A percentile compares a stretch with the other conserved stretches of the same genome.
Evolutionary conservation across 2,113 vertebrate genomes (phyloP).

Genomic region (Podocnemis expansa): DNA sequence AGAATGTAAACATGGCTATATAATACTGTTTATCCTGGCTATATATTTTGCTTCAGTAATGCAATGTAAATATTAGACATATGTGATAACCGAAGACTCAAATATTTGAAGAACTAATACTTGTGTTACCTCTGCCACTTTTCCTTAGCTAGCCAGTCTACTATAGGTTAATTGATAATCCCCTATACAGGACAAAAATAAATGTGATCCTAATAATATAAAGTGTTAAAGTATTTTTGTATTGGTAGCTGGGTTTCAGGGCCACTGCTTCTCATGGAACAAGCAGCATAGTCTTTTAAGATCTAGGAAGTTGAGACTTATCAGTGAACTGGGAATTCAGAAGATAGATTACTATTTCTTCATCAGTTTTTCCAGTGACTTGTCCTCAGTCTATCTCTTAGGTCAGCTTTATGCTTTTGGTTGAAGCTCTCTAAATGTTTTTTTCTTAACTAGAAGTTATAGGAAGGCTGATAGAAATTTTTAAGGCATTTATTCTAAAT

Average conservation of each 20-base stretch:
- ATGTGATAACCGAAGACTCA: neutral
- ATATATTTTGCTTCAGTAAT: neutral
- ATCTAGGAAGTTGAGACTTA: neutral
- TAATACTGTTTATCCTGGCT: neutral
- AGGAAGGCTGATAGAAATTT: neutral
- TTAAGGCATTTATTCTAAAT: neutral
- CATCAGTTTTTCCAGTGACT: neutral
- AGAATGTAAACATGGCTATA: neutral
- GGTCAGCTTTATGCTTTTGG: neutral
- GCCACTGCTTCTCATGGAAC: neutral
- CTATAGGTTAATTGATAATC: neutral
- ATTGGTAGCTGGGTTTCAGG: neutral
- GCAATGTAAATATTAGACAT: neutral
- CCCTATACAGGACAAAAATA: neutral
- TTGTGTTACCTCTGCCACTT: neutral
- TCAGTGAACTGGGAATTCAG: fast-evolving
- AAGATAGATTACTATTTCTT: neutral
- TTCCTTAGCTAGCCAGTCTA: neutral
- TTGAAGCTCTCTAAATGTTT: neutral
- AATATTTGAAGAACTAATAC: neutral
- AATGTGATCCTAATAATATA: too few species aligned
- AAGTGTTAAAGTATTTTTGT: too few species aligned
- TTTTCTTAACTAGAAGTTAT: neutral
- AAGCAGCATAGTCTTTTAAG: neutral
- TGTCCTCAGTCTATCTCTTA: neutral